Conservation (phyloP, 2,888 invertebrate species). For the Drosophila monieri region DNA sequence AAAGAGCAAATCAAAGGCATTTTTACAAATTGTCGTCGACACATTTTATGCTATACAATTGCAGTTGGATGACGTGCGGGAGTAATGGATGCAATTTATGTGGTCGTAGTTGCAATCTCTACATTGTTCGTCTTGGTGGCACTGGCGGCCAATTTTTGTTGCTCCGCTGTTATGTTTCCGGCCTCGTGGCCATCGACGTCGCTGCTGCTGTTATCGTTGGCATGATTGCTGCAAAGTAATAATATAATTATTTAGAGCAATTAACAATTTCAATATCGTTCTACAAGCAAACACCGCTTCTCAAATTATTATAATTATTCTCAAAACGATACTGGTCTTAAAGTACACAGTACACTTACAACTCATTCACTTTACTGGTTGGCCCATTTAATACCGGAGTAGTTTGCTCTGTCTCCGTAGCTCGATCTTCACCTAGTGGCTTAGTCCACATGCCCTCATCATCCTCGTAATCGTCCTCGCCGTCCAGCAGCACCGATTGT, state of each 20-base stretch:
- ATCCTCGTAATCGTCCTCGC: slow-evolving; percentile 78
- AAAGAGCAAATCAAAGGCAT: slow-evolving; percentile 70
- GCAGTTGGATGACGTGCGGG: slow-evolving; percentile 24
- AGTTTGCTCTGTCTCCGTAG: slow-evolving; percentile 28
- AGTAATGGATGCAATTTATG: slow-evolving; percentile 40
- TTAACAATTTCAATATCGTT: neutral
- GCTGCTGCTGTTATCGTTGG: slow-evolving; percentile 63
- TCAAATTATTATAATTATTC: too few species aligned
- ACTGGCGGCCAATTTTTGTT: slow-evolving; percentile 45
- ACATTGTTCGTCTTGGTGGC: slow-evolving; percentile 49
- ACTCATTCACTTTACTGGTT: slow-evolving; percentile 60
- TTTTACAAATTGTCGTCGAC: slow-evolving; percentile 54
- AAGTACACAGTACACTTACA: slow-evolving; percentile 58
- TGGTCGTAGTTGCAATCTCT: slow-evolving; percentile 69
- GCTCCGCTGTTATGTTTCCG: slow-evolving; percentile 47
- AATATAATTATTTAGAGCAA: neutral
- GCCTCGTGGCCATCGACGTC: slow-evolving; percentile 41
- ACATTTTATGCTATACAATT: slow-evolving; percentile 33
- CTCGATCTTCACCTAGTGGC: slow-evolving; percentile 70
- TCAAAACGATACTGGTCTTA: too few species aligned
- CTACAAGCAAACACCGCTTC: too few species aligned
- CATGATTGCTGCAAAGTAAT: slow-evolving; percentile 53
- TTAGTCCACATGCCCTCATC: slow-evolving; percentile 82
- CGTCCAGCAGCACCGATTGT: slow-evolving; percentile 70
- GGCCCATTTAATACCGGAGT: slow-evolving; percentile 71